Evolutionary conservation across 1,140 invertebrate species (phyloP), one percentile per base, ranked within the genome.

Genomic region (Triops longicaudatus): DNA sequence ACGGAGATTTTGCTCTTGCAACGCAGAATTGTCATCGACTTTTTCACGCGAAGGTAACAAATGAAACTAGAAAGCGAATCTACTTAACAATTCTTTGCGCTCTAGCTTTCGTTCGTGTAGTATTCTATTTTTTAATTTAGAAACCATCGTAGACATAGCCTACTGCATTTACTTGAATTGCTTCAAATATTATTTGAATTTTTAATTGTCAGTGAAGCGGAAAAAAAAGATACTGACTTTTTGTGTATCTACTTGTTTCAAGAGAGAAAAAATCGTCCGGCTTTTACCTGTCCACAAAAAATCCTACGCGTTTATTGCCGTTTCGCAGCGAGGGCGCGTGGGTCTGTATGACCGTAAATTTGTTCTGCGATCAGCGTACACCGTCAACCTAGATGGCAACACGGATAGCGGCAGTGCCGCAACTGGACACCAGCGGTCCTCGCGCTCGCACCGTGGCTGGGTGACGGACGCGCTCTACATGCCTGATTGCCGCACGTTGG

Each of bases 381-480:
- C 50, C 17, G 50, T 63, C 10, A 63, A 63, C 50, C 50, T 63
- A 63, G 50, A 63, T 63, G 50, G 50, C 50, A 63, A 63, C 50
- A 63, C 50, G 1, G 50, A 63, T 63, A 63, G 50, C 50, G 7
- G 5, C 14, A 22, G 17, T 63, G n/a, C 50, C 22, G 7, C n/a
- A 4, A 63, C 7, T 17, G n/a, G n/a, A 7, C 31, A 37, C 31
- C 31, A 37, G 31, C 50, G 50, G 10, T 63, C 50, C 50, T 63
- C 50, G 50, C 14, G 50, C 1, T 63, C 50, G 50, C 50, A 63
- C 50, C 50, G 41, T 10, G 74, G 74, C 42, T 76, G 63, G 44
- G 73, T 78, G 6, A 79, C 79, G 1, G 79, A 79, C 22, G 74
- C 43, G 6, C 14, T 78, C 14, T 50, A 73, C 17, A 79, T 79